Base-by-base conservation (phyloP, 2,113 vertebrate species). In the Cercopithecus mona region DNA sequence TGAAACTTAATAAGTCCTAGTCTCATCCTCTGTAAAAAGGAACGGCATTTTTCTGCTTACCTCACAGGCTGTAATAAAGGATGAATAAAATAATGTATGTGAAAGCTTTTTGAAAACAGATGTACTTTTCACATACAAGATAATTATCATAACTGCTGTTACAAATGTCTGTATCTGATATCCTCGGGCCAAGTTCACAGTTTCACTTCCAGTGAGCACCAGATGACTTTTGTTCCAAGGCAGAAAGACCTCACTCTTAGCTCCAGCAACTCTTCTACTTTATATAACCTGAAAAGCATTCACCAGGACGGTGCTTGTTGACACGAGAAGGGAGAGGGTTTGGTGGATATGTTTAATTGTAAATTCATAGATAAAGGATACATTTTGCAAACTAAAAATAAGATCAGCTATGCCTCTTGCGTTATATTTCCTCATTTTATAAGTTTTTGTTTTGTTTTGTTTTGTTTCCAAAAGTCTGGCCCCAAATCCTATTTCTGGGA, bases 71-170 rank as follows among this genome's bases (percentile, higher is more conserved):
- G 12, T 55, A 61, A 84, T 75, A 61, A 93, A 82, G 27, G 88
- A 83, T 18, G 23, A 86, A 87, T 75, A 86, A 96, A 75, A 68
- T 40, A 64, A 23, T 5, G 6, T 13, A 82, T 87, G 43, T 93
- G 80, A 92, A 87, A 84, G 61, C 80, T 72, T 72, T 88, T 38
- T 66, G 50, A 97, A 96, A 93, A 75, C 18, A 32, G 80, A 52
- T 35, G 2, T 35, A n/a, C 43, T 93, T 80, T 82, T 83, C 8
- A 79, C 27, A 52, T 61, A 89, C 11, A 79, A 81, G 35, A 55
- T 43, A 72, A 85, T 83, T 32, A 88, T 59, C 27, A 32, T 38
- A 70, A 66, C 20, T 20, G 55, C n/a, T 64, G n/a, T 59, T 43
- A 43, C 10, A 75, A 89, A 76, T 43, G 50, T 88, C 38, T 38